Evolutionary conservation across 2,888 invertebrate species (phyloP).

Genomic region (Cephalotes varians): DNA sequence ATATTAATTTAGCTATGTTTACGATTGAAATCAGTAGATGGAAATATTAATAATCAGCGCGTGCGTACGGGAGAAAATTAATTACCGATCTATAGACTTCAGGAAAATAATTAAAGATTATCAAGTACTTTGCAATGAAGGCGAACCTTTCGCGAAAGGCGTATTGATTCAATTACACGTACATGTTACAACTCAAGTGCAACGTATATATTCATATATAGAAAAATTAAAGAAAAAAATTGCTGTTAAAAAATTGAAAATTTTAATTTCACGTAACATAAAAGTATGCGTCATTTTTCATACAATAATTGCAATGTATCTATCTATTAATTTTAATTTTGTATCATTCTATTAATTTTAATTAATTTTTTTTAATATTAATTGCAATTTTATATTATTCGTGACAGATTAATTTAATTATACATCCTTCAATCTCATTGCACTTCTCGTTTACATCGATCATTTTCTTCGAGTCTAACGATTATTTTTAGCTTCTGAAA

Average conservation of each 20-base stretch:
- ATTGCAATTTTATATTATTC: constrained; percentile 3
- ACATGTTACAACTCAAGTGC: background rate
- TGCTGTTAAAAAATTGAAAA: background rate
- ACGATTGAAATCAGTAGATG: constrained; percentile 28
- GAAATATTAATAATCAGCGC: constrained; percentile 23
- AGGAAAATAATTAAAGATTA: constrained; percentile 37
- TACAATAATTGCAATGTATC: background rate
- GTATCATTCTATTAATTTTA: background rate
- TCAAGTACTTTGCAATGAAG: constrained; percentile 1
- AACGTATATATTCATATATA: background rate
- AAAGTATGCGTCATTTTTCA: background rate
- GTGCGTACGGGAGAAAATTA: constrained; percentile 11
- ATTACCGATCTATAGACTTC: constrained; percentile 25
- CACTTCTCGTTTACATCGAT: background rate
- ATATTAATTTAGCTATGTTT: constrained; percentile 33
- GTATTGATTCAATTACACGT: constrained; percentile 19
- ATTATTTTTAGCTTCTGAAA: constrained; percentile 37
- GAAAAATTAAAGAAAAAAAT: background rate
- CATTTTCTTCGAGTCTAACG: constrained; percentile 22
- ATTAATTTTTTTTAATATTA: background rate
- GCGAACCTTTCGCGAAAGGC: constrained; percentile 19
- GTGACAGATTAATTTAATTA: background rate
- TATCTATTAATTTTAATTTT: background rate
- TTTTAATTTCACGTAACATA: background rate
- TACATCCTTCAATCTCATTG: background rate